These are phyloP conservation scores for Drosophila arawakana DNA, from an alignment of 1,140 invertebrate genomes.

Conservation along the genomic window DNA sequence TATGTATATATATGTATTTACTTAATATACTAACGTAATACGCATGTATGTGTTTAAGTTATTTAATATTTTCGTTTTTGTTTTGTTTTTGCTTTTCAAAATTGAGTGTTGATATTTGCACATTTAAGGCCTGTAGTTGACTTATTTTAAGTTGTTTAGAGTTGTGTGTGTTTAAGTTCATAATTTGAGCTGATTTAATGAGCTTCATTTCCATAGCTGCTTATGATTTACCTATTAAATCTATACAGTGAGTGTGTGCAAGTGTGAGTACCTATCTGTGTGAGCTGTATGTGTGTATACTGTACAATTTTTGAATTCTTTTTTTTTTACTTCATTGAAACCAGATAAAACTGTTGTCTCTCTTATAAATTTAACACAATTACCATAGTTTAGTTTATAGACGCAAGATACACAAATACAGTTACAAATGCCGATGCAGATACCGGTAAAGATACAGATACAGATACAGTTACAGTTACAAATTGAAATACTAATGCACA, in stretches of 20 bases:
- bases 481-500: slow-evolving; percentile 8
- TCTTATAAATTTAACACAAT: slow-evolving; percentile 45
- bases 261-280: slow-evolving; percentile 19
- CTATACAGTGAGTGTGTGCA: slow-evolving; percentile 33
- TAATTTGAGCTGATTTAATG: slow-evolving; percentile 55
- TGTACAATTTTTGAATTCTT: slow-evolving; percentile 25
- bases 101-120: slow-evolving; percentile 79
- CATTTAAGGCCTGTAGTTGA: slow-evolving; percentile 78
- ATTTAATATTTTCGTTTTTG: slow-evolving; percentile 55
- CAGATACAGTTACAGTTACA: slow-evolving; percentile 50
- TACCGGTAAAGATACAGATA: neutral
- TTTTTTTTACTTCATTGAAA: slow-evolving; percentile 50
- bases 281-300: slow-evolving; percentile 25
- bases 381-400: slow-evolving; percentile 37
- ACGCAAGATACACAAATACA: slow-evolving; percentile 54
- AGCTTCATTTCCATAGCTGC: slow-evolving; percentile 20
- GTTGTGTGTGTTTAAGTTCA: slow-evolving; percentile 17
- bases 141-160: slow-evolving; percentile 30
- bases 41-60: slow-evolving; percentile 27
- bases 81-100: slow-evolving; percentile 46
- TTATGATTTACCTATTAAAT: slow-evolving; percentile 10
- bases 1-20: neutral
- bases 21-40: slow-evolving; percentile 25
- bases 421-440: neutral
- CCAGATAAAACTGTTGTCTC: slow-evolving; percentile 73